phyloP scores from a whole-genome alignment of 2,797 vertebrate species.

The Ambastaia sidthimunki region DNA sequence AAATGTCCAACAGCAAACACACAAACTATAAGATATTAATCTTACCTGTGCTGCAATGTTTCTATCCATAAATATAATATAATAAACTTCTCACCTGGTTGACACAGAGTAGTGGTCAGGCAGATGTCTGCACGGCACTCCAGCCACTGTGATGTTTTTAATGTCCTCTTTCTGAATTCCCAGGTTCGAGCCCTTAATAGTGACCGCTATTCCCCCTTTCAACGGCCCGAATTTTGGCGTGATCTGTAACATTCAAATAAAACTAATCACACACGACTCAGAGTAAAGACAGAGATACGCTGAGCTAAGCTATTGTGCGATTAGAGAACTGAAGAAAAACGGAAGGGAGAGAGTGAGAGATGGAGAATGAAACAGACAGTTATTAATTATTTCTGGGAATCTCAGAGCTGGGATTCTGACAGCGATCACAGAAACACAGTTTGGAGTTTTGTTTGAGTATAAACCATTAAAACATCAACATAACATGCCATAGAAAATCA shows the following conservation, averaged over 20 bases:
- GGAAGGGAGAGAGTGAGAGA: background rate
- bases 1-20: no score
- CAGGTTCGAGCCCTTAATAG: constrained; percentile 92
- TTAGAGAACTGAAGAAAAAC: background rate
- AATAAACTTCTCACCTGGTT: constrained; percentile 79
- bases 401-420: background rate
- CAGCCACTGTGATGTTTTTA: constrained; percentile 83
- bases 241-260: constrained; percentile 79
- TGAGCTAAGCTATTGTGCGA: background rate
- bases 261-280: background rate
- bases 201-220: constrained; percentile 88
- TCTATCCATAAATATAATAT: no score
- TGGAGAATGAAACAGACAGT: background rate
- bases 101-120: constrained; percentile 88
- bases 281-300: background rate
- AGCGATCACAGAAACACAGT: background rate
- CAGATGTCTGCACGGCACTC: constrained; percentile 81
- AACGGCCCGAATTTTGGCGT: constrained; percentile 87
- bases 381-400: background rate
- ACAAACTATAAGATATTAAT: no score
- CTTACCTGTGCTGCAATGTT: no score
- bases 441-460: background rate
- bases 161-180: constrained; percentile 88
- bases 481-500: background rate
- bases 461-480: background rate